A percentile compares a stretch with the other conserved stretches of the same genome.
Evolutionary conservation across 2,113 vertebrate genomes (phyloP).

Genomic region (Piaya cayana): DNA sequence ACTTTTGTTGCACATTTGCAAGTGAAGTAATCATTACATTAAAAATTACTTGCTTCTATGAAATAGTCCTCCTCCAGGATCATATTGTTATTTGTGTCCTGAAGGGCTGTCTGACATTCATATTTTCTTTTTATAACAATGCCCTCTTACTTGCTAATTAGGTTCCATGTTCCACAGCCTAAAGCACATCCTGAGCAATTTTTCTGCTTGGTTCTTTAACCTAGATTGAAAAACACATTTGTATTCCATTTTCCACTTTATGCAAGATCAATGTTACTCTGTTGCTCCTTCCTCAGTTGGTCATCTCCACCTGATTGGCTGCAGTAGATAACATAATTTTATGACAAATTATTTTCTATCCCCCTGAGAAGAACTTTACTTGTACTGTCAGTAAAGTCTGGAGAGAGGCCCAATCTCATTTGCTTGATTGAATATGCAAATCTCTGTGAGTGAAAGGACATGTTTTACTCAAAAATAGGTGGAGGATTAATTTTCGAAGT

Average conservation of each 20-base stretch:
- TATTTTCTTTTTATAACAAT: not conserved
- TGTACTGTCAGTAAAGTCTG: constrained; percentile 12
- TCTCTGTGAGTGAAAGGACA: not conserved
- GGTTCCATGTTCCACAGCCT: not conserved
- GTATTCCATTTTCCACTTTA: not conserved
- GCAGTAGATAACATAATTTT: not conserved
- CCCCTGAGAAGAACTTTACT: not conserved
- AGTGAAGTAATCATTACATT: not conserved
- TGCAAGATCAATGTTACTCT: not conserved
- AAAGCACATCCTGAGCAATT: not conserved
- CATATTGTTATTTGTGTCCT: not conserved
- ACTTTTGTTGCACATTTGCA: not conserved
- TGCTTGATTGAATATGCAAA: constrained; percentile 39
- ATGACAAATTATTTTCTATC: not conserved
- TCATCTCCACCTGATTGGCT: not conserved
- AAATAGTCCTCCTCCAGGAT: not conserved
- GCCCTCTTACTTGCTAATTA: not conserved
- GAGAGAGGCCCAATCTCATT: constrained; percentile 22
- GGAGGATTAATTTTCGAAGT: constrained; percentile 21
- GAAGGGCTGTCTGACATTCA: not conserved
- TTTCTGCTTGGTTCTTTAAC: not conserved
- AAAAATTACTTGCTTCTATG: not conserved
- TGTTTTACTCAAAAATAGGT: constrained; percentile 21
- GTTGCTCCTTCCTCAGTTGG: fast-evolving
- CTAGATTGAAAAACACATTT: not conserved